Evolutionary conservation across 2,797 vertebrate genomes (phyloP).

Genomic region (Myoxocephalus aenaeus): DNA sequence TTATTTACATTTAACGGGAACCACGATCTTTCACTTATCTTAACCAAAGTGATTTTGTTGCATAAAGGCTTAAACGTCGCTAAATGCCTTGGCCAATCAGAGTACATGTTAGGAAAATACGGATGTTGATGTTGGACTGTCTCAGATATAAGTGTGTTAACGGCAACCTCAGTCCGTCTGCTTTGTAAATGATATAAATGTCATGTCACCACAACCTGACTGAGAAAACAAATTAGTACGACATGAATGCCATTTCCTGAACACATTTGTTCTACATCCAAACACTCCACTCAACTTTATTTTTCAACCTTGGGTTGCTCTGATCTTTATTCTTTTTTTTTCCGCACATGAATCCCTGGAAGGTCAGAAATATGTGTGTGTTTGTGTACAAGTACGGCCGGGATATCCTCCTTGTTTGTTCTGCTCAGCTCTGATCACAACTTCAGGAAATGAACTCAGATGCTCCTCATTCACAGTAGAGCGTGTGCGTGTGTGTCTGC

Average conservation of each 20-base stretch:
- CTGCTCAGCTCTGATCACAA: constrained; percentile 52
- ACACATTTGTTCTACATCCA: background rate
- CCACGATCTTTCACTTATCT: background rate
- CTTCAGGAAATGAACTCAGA: constrained; percentile 77
- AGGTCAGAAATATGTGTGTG: constrained; percentile 45
- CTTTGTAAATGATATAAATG: too few species aligned
- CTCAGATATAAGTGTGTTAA: background rate
- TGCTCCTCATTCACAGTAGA: constrained; percentile 62
- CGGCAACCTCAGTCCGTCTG: background rate
- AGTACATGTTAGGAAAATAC: background rate
- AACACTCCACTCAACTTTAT: background rate
- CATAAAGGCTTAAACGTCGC: background rate
- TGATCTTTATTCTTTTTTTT: background rate
- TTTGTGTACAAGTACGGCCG: constrained; percentile 43
- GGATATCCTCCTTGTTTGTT: constrained; percentile 71
- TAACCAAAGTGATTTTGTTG: background rate
- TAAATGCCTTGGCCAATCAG: background rate
- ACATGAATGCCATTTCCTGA: background rate
- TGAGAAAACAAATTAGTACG: background rate
- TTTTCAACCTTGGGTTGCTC: background rate
- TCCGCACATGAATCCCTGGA: constrained; percentile 35
- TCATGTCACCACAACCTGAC: background rate
- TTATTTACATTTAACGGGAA: background rate
- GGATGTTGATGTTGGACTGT: background rate
- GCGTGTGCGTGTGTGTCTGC: constrained; percentile 25